Evolutionary conservation across 35 echinoderm and acorn worm species (phyloP), one percentile per base, ranked within the genome.

Genomic region (Apostichopus parvimensis): DNA sequence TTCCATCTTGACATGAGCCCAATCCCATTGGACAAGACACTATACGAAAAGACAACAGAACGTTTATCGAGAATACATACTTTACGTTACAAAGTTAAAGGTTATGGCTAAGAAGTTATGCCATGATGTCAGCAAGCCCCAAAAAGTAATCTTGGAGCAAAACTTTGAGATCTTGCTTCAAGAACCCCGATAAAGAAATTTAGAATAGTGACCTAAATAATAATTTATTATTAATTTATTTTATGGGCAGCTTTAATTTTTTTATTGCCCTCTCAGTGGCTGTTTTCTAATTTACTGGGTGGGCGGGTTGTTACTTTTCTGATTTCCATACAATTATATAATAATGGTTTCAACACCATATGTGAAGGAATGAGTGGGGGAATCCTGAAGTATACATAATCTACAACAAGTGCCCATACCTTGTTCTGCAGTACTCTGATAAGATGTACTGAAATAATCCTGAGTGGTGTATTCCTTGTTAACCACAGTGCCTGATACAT

Each of bases 1-100:
- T 95, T 62, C 92, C 92, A 64, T 95, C 94, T 45, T 87, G 92
- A 55, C 93, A 94, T 17, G 86, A 24, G 24, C 62, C 76, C 7
- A 79, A 79, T 54, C 87, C 64, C 24, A 45, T 87, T 15, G 75
- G 87, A 83, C 93, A 94, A 45, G 78, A 73, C 6, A 57, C 87
- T 90, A 20, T 24, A 45, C 34, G 34, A 45, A 4, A 45, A 45
- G 34, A 45, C 34, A 45, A 45, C 34, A 45, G 34, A 45, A 45
- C 34, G 34, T 45, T 45, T 45, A 45, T 45, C 34, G 34, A 45
- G 34, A 45, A 45, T 45, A 45, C 34, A 45, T 45, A 45, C 34
- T 45, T 45, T 45, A 45, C 34, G 34, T 45, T 45, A 45, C 34
- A 45, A 45, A 45, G 34, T 45, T 45, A 45, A 45, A 45, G 34